Conservation (phyloP, 2,888 invertebrate genomes). For the Horisme vitalbata region DNA sequence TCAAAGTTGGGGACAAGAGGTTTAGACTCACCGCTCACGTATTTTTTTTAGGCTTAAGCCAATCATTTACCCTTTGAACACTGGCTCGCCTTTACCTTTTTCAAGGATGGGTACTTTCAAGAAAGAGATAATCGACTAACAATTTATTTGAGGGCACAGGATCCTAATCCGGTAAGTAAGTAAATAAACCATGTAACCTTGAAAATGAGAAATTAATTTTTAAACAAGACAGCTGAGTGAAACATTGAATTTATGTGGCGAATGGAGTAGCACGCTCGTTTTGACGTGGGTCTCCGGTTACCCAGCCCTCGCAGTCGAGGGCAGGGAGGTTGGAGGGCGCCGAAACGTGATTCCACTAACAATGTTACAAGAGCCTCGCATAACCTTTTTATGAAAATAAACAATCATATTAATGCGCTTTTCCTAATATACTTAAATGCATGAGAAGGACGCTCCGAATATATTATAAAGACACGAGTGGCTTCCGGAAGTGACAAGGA, state of each 20-base stretch:
- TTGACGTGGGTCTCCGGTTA: slow-evolving; percentile 29
- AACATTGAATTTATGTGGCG: slow-evolving; percentile 25
- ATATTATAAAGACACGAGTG: background rate
- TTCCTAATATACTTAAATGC: slow-evolving; percentile 1
- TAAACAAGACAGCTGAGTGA: slow-evolving; percentile 22
- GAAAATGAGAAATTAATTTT: slow-evolving; percentile 27
- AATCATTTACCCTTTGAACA: no score
- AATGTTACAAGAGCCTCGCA: slow-evolving; percentile 19
- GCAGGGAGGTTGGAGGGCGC: slow-evolving; percentile 7
- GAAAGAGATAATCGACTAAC: slow-evolving; percentile 14
- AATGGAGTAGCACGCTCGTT: slow-evolving; percentile 15
- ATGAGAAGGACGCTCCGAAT: background rate
- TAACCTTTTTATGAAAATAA: slow-evolving; percentile 19
- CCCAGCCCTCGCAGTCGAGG: slow-evolving; percentile 1
- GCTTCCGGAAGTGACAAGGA: background rate
- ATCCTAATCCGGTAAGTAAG: slow-evolving; percentile 18
- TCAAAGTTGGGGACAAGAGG: no score
- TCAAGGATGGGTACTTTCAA: no score
- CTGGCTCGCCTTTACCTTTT: no score
- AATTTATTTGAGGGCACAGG: slow-evolving; percentile 14
- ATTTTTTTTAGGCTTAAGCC: no score
- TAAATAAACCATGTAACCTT: slow-evolving; percentile 16
- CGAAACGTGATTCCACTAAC: slow-evolving; percentile 23
- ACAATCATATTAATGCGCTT: slow-evolving; percentile 11
- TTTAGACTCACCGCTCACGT: no score